These are phyloP conservation scores for Napeogenes inachia DNA, from an alignment of 2,888 invertebrate genomes.

Conservation along the genomic window DNA sequence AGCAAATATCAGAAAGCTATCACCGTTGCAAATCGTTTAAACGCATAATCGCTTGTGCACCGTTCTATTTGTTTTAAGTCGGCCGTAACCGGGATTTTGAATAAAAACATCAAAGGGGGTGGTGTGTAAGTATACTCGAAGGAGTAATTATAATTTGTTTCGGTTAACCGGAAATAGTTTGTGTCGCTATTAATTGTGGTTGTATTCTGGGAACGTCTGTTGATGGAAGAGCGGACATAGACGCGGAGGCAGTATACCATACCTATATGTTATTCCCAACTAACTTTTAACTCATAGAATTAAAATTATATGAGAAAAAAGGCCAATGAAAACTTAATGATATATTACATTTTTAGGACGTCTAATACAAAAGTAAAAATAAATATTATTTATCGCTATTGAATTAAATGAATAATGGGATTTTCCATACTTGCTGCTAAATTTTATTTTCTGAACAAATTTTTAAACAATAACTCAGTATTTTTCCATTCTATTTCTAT, in stretches of 20 bases:
- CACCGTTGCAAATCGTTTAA: conserved; percentile 73
- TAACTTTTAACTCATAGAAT: conserved; percentile 1
- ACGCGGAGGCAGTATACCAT: conserved; percentile 35
- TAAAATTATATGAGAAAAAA: too few species aligned
- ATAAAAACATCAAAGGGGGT: conserved; percentile 77
- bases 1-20: conserved; percentile 68
- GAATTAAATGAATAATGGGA: too few species aligned
- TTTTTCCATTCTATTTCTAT: too few species aligned
- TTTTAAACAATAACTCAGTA: too few species aligned
- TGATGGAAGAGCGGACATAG: conserved; percentile 38
- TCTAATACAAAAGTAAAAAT: too few species aligned
- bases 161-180: conserved; percentile 76
- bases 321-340: too few species aligned
- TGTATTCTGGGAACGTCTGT: conserved; percentile 59
- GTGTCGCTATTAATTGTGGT: conserved; percentile 69
- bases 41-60: conserved; percentile 71
- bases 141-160: conserved; percentile 75
- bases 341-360: too few species aligned
- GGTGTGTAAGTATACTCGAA: conserved; percentile 66
- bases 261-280: background rate
- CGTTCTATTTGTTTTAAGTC: conserved; percentile 77
- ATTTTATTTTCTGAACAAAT: too few species aligned
- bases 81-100: conserved; percentile 70
- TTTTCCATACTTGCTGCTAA: too few species aligned
- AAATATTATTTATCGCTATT: too few species aligned